Evolutionary conservation across 2,888 invertebrate species (phyloP).

Genomic region (Athetis lepigone): DNA sequence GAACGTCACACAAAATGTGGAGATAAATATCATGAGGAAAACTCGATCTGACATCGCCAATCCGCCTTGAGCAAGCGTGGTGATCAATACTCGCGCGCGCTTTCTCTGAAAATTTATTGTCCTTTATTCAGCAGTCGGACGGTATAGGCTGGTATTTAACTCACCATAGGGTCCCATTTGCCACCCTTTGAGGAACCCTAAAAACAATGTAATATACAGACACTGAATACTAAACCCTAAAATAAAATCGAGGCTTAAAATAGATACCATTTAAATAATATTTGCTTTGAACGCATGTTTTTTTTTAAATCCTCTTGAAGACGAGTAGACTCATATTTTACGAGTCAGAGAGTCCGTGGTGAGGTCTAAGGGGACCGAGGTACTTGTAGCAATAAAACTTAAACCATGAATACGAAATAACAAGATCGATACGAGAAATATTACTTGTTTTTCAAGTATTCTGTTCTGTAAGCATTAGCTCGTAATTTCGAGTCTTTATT

Average conservation of each 20-base stretch:
- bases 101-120: too few relatives aligned
- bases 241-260: neutral
- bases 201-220: too few relatives aligned
- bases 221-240: too few relatives aligned
- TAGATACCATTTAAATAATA: neutral
- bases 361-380: conserved; percentile 30
- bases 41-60: too few relatives aligned
- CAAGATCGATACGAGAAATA: conserved; percentile 38
- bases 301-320: conserved; percentile 38
- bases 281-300: conserved; percentile 9
- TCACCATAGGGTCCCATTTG: too few relatives aligned
- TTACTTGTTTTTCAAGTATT: conserved; percentile 35
- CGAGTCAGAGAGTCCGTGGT: conserved; percentile 34
- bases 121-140: too few relatives aligned
- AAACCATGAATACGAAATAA: conserved; percentile 50
- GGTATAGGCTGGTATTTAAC: too few relatives aligned
- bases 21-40: too few relatives aligned
- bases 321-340: conserved; percentile 39
- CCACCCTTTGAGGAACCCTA: too few relatives aligned
- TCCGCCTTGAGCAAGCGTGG: too few relatives aligned
- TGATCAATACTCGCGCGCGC: too few relatives aligned
- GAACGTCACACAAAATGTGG: too few relatives aligned
- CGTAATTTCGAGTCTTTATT: conserved; percentile 2
- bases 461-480: conserved; percentile 16
- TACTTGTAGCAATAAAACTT: conserved; percentile 48